Percentiles rank a stretch among this genome's conserved stretches.
phyloP scores from a whole-genome alignment of 53 echinoderm and acorn worm species.

The Patiria pectinifera region DNA sequence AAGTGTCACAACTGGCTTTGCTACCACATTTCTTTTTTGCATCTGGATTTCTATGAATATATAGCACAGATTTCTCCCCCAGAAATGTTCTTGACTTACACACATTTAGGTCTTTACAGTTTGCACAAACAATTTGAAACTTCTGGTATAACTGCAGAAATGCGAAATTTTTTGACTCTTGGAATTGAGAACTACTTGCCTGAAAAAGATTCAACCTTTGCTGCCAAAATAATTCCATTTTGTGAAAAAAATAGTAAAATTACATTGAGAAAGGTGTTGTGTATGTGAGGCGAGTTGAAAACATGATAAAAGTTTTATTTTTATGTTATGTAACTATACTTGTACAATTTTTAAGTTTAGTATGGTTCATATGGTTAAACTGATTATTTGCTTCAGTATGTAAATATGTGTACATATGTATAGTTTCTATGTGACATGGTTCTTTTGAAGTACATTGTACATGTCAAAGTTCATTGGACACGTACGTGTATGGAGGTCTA shows the following conservation, averaged over 20 bases:
- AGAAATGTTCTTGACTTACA: too few relatives aligned
- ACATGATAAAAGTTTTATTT: not conserved
- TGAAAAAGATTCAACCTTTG: not conserved
- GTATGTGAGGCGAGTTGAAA: not conserved
- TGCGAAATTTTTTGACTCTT: not conserved
- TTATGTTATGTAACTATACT: conserved; percentile 7
- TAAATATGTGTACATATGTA: not conserved
- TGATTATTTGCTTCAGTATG: not conserved
- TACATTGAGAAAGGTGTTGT: not conserved
- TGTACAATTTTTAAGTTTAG: not conserved
- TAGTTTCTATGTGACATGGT: not conserved
- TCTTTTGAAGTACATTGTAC: not conserved
- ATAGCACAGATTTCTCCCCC: too few relatives aligned
- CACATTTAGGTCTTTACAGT: not conserved
- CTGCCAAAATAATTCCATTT: conserved; percentile 54
- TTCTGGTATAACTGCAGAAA: not conserved
- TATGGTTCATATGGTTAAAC: not conserved
- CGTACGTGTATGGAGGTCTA: too few relatives aligned
- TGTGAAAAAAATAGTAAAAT: not conserved
- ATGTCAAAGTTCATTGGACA: not conserved
- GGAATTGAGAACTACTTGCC: not conserved
- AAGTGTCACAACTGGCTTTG: too few relatives aligned
- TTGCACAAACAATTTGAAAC: not conserved
- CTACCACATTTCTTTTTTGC: too few relatives aligned
- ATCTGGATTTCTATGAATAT: too few relatives aligned